Percentiles rank a stretch among this genome's conserved stretches.
phyloP scores from a whole-genome alignment of 2,888 invertebrate species.

The Morinoia aosen region DNA sequence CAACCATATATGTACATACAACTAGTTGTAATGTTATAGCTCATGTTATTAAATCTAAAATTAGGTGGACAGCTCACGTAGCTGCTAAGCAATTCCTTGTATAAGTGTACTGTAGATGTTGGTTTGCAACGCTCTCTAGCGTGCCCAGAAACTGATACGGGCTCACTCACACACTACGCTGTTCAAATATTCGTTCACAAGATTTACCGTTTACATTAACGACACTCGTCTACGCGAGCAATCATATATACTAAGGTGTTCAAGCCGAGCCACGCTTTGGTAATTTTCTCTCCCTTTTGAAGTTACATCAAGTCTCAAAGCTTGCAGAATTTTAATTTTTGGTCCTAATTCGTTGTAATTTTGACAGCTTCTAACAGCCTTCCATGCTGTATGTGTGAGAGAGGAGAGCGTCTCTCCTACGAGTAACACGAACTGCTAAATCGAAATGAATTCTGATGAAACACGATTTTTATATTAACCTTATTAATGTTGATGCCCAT shows the following conservation, averaged over 20 bases:
- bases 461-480: no score
- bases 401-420: neutral
- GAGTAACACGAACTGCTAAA: neutral
- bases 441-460: neutral
- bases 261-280: neutral
- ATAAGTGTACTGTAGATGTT: no score
- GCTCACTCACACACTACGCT: neutral
- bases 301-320: neutral
- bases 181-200: neutral
- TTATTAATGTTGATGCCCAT: no score
- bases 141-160: neutral
- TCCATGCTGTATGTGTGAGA: no score
- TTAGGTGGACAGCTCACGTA: no score
- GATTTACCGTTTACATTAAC: neutral
- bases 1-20: no score
- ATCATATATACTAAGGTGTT: neutral
- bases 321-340: no score
- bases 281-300: neutral
- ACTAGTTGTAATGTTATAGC: no score
- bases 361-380: no score
- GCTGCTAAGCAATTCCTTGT: no score
- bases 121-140: neutral
- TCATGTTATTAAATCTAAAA: no score
- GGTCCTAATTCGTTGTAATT: no score
- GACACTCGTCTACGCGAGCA: neutral